A percentile compares a stretch with the other conserved stretches of the same genome.
phyloP scores from a whole-genome alignment of 2,797 vertebrate genomes.

The Nyctibius grandis region DNA sequence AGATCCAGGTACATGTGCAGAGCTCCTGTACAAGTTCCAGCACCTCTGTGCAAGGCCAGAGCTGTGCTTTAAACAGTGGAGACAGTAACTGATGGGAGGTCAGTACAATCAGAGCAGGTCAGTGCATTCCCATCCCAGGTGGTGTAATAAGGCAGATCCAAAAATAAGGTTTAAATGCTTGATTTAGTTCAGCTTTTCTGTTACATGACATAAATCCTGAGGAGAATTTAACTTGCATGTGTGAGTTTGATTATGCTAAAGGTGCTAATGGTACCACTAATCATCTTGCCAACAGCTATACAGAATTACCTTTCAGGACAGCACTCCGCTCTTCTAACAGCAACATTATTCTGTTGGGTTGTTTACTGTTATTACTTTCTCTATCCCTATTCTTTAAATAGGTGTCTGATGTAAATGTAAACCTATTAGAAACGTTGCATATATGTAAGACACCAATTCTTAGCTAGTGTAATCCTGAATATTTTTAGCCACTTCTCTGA shows the following conservation, averaged over 20 bases:
- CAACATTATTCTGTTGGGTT: not conserved
- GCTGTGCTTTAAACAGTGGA: not conserved
- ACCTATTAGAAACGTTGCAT: not conserved
- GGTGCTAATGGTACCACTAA: not conserved
- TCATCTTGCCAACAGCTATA: not conserved
- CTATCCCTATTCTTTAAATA: not conserved
- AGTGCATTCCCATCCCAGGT: not conserved
- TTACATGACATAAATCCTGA: slow-evolving; percentile 18
- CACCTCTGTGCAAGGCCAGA: not conserved
- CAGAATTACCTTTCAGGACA: not conserved
- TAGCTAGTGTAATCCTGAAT: not conserved
- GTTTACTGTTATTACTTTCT: not conserved
- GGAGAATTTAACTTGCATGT: not conserved
- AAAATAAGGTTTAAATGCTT: slow-evolving; percentile 41
- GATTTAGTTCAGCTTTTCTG: slow-evolving; percentile 29
- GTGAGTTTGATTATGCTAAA: not conserved
- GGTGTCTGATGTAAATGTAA: not conserved
- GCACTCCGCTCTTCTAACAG: not conserved
- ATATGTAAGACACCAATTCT: not conserved
- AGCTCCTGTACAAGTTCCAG: not conserved
- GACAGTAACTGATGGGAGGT: not conserved
- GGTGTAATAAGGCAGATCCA: not conserved
- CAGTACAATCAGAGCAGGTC: slow-evolving; percentile 1
- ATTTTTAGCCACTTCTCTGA: not conserved
- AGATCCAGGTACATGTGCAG: not conserved